Conservation (phyloP, 2,888 invertebrate genomes). For the Oscheius sp. region DNA sequence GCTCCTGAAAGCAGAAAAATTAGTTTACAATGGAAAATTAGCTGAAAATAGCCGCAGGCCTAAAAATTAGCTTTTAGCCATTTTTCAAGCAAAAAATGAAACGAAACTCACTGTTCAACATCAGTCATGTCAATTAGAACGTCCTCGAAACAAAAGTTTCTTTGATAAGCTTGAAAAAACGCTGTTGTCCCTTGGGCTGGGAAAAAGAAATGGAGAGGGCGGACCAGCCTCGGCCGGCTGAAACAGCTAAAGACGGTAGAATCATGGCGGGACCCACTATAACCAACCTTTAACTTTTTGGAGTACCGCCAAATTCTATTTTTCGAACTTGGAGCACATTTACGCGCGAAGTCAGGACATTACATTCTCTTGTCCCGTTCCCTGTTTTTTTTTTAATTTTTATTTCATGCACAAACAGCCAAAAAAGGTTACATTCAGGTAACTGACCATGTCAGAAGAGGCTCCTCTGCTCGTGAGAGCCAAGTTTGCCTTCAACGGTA, state of each 20-base stretch:
- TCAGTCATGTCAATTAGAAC: constrained; percentile 60
- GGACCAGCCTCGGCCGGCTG: not conserved
- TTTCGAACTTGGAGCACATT: no score
- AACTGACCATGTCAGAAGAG: constrained; percentile 23
- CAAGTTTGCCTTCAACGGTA: constrained; percentile 91
- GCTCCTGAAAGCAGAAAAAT: constrained; percentile 26
- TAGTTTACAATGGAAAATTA: not conserved
- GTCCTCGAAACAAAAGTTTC: constrained; percentile 33
- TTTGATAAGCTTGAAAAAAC: constrained; percentile 21
- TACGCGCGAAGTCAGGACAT: no score
- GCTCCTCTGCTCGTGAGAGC: constrained; percentile 78
- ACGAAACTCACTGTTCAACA: constrained; percentile 50
- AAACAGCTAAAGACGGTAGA: not conserved
- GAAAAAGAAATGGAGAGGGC: constrained; percentile 1
- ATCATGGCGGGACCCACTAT: not conserved
- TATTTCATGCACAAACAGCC: no score
- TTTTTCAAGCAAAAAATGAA: constrained; percentile 1
- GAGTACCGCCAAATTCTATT: no score
- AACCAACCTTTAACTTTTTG: no score
- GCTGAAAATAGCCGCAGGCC: not conserved
- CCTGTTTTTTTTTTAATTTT: not conserved
- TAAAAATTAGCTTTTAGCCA: constrained; percentile 6
- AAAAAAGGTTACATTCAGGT: not conserved
- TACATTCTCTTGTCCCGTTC: not conserved
- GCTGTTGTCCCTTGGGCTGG: constrained; percentile 3